Evolutionary conservation across 2,888 invertebrate genomes (phyloP).

Genomic region (Temnothorax unifasciatus): DNA sequence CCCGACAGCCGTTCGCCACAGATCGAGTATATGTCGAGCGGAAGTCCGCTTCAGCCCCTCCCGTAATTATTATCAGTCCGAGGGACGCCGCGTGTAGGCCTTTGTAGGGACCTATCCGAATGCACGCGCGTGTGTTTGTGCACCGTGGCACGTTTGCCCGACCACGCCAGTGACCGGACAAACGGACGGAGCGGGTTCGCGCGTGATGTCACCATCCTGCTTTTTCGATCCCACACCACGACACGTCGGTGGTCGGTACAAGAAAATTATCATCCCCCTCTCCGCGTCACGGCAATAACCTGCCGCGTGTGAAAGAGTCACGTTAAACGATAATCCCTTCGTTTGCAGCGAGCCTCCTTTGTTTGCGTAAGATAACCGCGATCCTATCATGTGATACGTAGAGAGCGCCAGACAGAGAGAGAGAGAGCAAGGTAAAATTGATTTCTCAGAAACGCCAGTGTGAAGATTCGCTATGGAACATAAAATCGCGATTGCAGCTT

Average conservation of each 20-base stretch:
- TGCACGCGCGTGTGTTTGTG: conserved; percentile 33
- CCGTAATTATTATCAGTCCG: conserved; percentile 78
- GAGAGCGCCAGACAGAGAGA: background rate
- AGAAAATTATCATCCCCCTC: conserved; percentile 65
- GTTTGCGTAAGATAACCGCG: conserved; percentile 22
- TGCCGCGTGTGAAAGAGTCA: conserved; percentile 30
- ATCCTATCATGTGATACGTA: background rate
- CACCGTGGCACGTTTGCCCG: conserved; percentile 33
- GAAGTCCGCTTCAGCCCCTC: conserved; percentile 81
- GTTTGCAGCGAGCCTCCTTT: background rate
- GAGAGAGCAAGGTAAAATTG: background rate
- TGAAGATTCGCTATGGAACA: background rate
- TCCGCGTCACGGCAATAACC: background rate
- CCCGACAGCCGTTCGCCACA: conserved; percentile 39
- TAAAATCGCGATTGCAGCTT: background rate
- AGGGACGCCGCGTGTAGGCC: conserved; percentile 59
- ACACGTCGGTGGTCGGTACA: conserved; percentile 42
- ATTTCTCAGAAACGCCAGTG: background rate
- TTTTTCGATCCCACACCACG: conserved; percentile 63
- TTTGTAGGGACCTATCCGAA: conserved; percentile 67
- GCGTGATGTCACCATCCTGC: conserved; percentile 70
- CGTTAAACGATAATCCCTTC: background rate
- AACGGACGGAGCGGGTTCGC: conserved; percentile 34
- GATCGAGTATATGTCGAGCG: conserved; percentile 69
- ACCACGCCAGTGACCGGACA: conserved; percentile 45